Base-by-base conservation (phyloP, 2,113 vertebrate genomes). In the Polypterus bichir region DNA sequence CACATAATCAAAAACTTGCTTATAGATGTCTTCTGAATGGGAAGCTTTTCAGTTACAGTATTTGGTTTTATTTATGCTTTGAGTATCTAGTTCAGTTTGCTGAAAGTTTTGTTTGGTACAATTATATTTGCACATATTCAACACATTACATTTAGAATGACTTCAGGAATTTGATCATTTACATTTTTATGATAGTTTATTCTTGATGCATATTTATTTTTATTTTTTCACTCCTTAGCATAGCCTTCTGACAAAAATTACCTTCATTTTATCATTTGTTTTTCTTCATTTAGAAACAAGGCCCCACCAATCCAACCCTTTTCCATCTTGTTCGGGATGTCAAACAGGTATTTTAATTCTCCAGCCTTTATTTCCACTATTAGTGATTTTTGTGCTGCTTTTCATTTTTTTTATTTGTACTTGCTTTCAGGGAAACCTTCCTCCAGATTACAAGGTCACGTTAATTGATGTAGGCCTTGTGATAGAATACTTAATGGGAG, bases 401-500 rank as follows among this genome's bases (percentile, higher is more conserved):
- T 44, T 45, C 46, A 46, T 47, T 9, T 44, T 65, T 51, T 45
- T 8, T 5, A 27, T 27, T 27, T 27, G 27, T 27, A 27, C 27
- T 74, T 68, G 3, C 69, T 44, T 65, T 0, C 66, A 99, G 96
- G 94, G 95, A 68, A 94, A 99, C 76, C 91, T 99, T 71, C 93
- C 93, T 69, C 91, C 93, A 48, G 94, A 94, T 74, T 98, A 99
- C 74, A 99, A 97, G 80, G 92, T 99, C 80, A 94, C 91, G 55
- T 75, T 99, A 73, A 98, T 99, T 65, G 96, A 99, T 52, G 83
- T 99, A 62, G 96, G 96, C 2, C 85, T 99, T 70, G 91, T 98
- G 68, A 97, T 99, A 66, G 96, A 99, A 68, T 97, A 83, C 73
- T 82, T 99, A 68, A 99, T 99, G 96, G 95, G 96, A 62, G 96